phyloP scores from a whole-genome alignment of 2,797 vertebrate genomes.

The Notoglanidium macrostoma region DNA sequence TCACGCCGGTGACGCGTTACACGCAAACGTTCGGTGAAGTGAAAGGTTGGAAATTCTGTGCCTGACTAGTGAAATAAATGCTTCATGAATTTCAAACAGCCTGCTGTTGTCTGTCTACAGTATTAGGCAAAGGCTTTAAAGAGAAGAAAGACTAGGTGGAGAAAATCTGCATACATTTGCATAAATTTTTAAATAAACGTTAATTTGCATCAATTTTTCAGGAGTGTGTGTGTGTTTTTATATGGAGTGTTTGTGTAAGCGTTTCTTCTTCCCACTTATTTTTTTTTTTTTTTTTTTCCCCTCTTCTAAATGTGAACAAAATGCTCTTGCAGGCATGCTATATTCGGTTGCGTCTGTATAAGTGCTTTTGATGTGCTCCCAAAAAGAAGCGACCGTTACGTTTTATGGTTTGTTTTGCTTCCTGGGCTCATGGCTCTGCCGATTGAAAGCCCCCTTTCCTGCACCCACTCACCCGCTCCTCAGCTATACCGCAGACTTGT shows the following conservation, averaged over 20 bases:
- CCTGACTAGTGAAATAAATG: slow-evolving; percentile 73
- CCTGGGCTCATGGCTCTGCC: slow-evolving; percentile 39
- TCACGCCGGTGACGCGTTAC: slow-evolving; percentile 68
- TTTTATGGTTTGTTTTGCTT: slow-evolving; percentile 51
- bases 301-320: slow-evolving; percentile 55
- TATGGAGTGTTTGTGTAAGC: slow-evolving; percentile 60
- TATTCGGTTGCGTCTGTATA: slow-evolving; percentile 58
- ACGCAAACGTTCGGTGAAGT: slow-evolving; percentile 63
- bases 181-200: slow-evolving; percentile 72
- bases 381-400: slow-evolving; percentile 47
- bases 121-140: slow-evolving; percentile 76
- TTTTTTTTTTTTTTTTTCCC: slow-evolving; percentile 48
- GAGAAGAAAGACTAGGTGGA: slow-evolving; percentile 64
- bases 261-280: slow-evolving; percentile 48
- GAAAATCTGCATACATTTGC: slow-evolving; percentile 81
- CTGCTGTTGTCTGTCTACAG: slow-evolving; percentile 74
- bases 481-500: slow-evolving; percentile 49
- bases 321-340: slow-evolving; percentile 54
- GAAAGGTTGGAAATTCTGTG: slow-evolving; percentile 71
- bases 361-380: slow-evolving; percentile 62
- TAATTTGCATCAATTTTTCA: slow-evolving; percentile 72
- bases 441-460: slow-evolving; percentile 46
- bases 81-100: slow-evolving; percentile 79
- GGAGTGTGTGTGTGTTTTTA: slow-evolving; percentile 50
- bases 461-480: slow-evolving; percentile 47